phyloP scores from a whole-genome alignment of 2,888 invertebrate species.

The Arrhopalites spinosus region DNA sequence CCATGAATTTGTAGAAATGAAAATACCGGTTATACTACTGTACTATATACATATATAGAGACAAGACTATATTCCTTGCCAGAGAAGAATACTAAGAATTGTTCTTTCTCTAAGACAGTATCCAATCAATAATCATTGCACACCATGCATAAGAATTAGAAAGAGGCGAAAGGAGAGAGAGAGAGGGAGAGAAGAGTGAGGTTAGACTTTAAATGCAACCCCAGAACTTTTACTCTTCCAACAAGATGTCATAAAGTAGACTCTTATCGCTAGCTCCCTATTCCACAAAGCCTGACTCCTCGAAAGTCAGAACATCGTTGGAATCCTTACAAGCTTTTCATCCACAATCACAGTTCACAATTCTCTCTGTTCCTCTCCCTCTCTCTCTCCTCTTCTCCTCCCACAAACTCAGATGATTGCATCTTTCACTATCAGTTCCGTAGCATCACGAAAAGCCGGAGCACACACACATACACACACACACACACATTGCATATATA shows the following conservation, averaged over 20 bases:
- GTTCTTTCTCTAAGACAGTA: slow-evolving; percentile 18
- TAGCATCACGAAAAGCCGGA: background rate
- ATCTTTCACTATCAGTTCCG: slow-evolving; percentile 21
- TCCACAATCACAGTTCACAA: slow-evolving; percentile 23
- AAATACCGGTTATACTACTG: background rate
- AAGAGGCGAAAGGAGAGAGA: background rate
- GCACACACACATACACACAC: background rate
- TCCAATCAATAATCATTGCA: slow-evolving; percentile 51
- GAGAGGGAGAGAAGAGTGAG: background rate
- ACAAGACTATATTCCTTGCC: background rate
- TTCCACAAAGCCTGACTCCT: too few relatives aligned
- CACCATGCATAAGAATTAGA: slow-evolving; percentile 50
- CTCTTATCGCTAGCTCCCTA: slow-evolving; percentile 23
- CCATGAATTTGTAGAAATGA: too few relatives aligned
- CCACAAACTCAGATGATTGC: slow-evolving; percentile 9
- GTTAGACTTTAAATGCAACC: slow-evolving; percentile 36
- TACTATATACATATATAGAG: background rate
- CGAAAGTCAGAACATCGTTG: slow-evolving; percentile 5
- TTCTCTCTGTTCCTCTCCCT: background rate
- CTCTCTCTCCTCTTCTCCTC: slow-evolving; percentile 2
- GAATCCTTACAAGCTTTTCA: slow-evolving; percentile 22
- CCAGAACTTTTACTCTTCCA: slow-evolving; percentile 23
- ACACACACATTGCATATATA: background rate
- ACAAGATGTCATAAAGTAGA: slow-evolving; percentile 31
- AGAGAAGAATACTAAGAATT: slow-evolving; percentile 21